These are phyloP conservation scores for Mactra quadrangularis DNA, from an alignment of 1,140 invertebrate species.

Conservation along the genomic window DNA sequence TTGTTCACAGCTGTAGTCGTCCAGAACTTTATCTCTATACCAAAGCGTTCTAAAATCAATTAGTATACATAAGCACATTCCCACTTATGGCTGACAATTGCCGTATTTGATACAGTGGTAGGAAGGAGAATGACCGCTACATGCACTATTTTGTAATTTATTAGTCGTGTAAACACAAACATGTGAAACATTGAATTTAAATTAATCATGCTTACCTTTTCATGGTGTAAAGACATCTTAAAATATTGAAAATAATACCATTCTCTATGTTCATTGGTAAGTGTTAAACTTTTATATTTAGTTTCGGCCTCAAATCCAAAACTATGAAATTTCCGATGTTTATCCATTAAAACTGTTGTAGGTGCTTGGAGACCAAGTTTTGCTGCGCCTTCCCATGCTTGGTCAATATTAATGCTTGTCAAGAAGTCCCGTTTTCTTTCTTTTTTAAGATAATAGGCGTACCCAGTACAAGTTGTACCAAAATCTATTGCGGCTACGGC, in stretches of 20 bases:
- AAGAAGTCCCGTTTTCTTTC: not conserved
- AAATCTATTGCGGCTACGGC: conserved; percentile 35
- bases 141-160: too few relatives aligned
- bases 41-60: too few relatives aligned
- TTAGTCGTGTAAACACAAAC: too few relatives aligned
- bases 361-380: conserved; percentile 36
- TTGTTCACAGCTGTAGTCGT: too few relatives aligned
- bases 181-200: too few relatives aligned
- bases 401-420: not conserved
- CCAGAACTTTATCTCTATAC: too few relatives aligned
- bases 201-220: conserved; percentile 6
- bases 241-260: conserved; percentile 43
- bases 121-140: too few relatives aligned
- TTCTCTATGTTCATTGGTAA: conserved; percentile 3
- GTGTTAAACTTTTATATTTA: conserved; percentile 2
- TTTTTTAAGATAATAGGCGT: conserved; percentile 8
- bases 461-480: conserved; percentile 34
- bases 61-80: too few relatives aligned
- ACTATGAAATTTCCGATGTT: conserved; percentile 10
- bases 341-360: conserved; percentile 5
- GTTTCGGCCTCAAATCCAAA: conserved; percentile 38
- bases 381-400: conserved; percentile 26
- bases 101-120: too few relatives aligned
- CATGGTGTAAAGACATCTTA: conserved; percentile 20
- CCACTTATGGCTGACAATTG: too few relatives aligned